Conservation (phyloP, 2,797 vertebrate species). For the Distichodus sexfasciatus region DNA sequence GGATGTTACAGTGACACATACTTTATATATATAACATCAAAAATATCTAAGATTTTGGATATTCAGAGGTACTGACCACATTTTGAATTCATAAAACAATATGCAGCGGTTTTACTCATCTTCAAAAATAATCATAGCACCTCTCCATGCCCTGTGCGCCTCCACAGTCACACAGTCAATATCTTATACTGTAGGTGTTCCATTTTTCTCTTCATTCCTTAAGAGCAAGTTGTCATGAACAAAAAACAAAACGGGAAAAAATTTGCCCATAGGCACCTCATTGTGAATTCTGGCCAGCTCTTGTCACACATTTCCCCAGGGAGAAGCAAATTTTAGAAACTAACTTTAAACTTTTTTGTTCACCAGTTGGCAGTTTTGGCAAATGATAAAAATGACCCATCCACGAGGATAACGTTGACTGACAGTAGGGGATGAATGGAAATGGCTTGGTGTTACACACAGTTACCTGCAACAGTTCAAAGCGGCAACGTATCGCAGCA, state of each 20-base stretch:
- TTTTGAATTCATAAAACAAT: no score
- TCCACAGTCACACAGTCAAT: no score
- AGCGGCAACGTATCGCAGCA: slow-evolving; percentile 36
- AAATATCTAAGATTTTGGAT: no score
- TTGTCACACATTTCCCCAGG: slow-evolving; percentile 58
- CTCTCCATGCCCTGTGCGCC: no score
- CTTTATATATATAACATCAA: no score
- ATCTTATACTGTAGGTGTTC: no score
- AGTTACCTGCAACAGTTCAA: slow-evolving; percentile 69
- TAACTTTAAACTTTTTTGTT: slow-evolving; percentile 62
- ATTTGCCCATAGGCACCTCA: slow-evolving; percentile 67
- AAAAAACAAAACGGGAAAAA: slow-evolving; percentile 50
- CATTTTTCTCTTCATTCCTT: no score
- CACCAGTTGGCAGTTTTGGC: slow-evolving; percentile 72
- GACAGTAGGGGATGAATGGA: slow-evolving; percentile 65
- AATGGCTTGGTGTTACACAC: slow-evolving; percentile 61
- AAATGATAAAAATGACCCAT: slow-evolving; percentile 74
- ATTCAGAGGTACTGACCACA: no score
- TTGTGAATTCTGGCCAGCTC: slow-evolving; percentile 66
- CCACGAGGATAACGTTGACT: slow-evolving; percentile 63
- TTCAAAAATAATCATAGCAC: no score
- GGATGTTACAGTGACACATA: no score
- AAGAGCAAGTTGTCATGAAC: background rate
- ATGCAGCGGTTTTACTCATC: no score
- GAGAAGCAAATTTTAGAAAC: slow-evolving; percentile 58